Percentiles rank a stretch among this genome's conserved stretches.
These are phyloP conservation scores for Chorisops tibialis DNA, from an alignment of 2,888 invertebrate species.

Conservation along the genomic window DNA sequence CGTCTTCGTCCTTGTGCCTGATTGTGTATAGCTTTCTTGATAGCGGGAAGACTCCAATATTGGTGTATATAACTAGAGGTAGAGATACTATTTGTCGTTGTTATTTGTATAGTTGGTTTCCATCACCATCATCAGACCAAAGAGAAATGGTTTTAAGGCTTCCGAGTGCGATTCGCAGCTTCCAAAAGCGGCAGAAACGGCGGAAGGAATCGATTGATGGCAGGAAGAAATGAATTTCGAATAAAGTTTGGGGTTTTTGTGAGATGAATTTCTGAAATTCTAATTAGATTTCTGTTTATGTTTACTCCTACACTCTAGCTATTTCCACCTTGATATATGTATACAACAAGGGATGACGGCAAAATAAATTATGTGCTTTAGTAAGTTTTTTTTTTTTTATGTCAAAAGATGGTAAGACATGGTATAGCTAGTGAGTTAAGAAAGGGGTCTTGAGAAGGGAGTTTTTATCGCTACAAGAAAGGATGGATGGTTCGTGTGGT, in stretches of 20 bases:
- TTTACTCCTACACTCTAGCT: slow-evolving; percentile 4
- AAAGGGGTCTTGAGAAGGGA: slow-evolving; percentile 2
- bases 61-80: too few species aligned
- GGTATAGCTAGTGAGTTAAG: background rate
- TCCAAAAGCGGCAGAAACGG: background rate
- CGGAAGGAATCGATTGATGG: slow-evolving; percentile 26
- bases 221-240: slow-evolving; percentile 24
- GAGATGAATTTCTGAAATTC: slow-evolving; percentile 18
- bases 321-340: background rate
- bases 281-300: slow-evolving; percentile 26
- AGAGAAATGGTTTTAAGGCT: slow-evolving; percentile 4
- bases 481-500: slow-evolving; percentile 5
- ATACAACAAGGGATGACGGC: slow-evolving; percentile 9
- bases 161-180: background rate
- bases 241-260: slow-evolving; percentile 19
- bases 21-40: too few species aligned
- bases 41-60: too few species aligned
- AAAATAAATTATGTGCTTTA: slow-evolving; percentile 19
- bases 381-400: background rate
- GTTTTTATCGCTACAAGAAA: background rate
- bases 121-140: background rate
- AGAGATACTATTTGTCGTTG: background rate
- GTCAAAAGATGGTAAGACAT: background rate
- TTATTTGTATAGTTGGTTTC: slow-evolving; percentile 15
- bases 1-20: too few species aligned